phyloP scores from a whole-genome alignment of 2,888 invertebrate species.

The Microctonus brassicae region DNA sequence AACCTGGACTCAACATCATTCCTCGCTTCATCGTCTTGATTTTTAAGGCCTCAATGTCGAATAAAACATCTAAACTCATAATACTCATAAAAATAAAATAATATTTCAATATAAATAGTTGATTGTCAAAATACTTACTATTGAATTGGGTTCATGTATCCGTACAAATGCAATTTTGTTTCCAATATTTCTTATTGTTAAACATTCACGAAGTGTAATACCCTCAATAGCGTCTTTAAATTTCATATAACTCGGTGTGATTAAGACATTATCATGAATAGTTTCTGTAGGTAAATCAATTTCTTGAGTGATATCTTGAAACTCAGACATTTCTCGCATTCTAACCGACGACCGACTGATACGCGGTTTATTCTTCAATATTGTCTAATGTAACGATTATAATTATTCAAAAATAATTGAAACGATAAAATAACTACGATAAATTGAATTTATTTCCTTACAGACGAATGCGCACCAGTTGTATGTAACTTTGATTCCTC shows the following conservation, averaged over 20 bases:
- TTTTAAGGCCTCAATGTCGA: conserved; percentile 61
- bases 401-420: no score
- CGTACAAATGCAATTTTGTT: conserved; percentile 59
- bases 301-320: conserved; percentile 11
- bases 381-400: background rate
- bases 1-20: conserved; percentile 63
- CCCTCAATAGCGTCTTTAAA: conserved; percentile 70
- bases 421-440: no score
- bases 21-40: conserved; percentile 53
- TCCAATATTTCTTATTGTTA: conserved; percentile 67
- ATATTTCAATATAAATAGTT: background rate
- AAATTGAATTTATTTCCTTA: no score
- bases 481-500: no score
- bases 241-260: conserved; percentile 64
- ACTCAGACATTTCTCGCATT: conserved; percentile 2
- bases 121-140: conserved; percentile 57
- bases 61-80: background rate
- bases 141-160: conserved; percentile 65
- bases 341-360: conserved; percentile 10
- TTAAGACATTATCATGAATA: conserved; percentile 56
- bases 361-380: background rate
- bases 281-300: conserved; percentile 7
- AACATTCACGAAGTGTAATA: conserved; percentile 56
- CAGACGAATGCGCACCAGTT: no score
- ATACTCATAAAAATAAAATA: background rate